These are phyloP conservation scores for Furcifer pardalis DNA, from an alignment of 2,797 vertebrate species.

Conservation along the genomic window DNA sequence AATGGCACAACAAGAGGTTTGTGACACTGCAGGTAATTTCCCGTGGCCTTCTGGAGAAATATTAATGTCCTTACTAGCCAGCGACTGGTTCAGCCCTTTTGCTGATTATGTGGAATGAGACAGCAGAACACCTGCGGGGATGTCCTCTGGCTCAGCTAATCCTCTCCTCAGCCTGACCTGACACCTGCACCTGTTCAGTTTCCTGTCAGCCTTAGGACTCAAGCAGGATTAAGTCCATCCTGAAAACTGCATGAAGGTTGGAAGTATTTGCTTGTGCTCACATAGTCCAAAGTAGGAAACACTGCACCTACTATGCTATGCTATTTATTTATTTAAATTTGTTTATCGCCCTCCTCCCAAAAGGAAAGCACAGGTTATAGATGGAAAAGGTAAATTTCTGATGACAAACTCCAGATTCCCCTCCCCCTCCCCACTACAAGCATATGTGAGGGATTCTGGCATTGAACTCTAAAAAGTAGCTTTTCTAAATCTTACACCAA, in stretches of 20 bases:
- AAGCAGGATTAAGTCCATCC: neutral
- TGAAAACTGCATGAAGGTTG: neutral
- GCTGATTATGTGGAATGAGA: slow-evolving; percentile 1
- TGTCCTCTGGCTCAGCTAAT: neutral
- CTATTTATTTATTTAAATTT: too few relatives aligned
- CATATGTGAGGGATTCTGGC: too few relatives aligned
- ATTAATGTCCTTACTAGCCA: neutral
- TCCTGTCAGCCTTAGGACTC: neutral
- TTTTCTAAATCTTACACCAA: too few relatives aligned
- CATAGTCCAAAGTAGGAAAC: neutral
- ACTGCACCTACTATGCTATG: too few relatives aligned
- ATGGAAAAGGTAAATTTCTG: too few relatives aligned
- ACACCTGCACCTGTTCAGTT: slow-evolving; percentile 11
- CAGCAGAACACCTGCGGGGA: neutral
- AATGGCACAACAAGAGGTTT: neutral
- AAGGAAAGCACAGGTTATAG: neutral
- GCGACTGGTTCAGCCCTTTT: neutral
- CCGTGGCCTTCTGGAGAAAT: neutral
- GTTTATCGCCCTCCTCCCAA: too few relatives aligned
- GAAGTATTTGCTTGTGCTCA: neutral
- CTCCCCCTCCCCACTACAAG: too few relatives aligned
- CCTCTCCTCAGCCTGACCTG: neutral
- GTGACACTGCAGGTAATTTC: neutral
- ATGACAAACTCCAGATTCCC: too few relatives aligned
- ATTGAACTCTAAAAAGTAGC: too few relatives aligned